phyloP scores from a whole-genome alignment of 2,797 vertebrate genomes.

The Enoplosus armatus region DNA sequence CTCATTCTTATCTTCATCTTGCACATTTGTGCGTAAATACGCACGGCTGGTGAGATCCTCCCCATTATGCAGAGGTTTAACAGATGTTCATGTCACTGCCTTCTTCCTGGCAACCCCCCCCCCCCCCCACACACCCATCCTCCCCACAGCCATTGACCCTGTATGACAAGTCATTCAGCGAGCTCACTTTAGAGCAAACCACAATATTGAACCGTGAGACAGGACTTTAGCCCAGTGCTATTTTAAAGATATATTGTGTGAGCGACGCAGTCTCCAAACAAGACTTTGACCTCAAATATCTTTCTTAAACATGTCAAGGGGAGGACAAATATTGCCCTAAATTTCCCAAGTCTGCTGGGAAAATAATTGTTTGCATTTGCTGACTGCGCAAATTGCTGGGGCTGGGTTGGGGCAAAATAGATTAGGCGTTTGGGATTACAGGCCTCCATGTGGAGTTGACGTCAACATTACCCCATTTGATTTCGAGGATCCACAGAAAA shows the following conservation, averaged over 20 bases:
- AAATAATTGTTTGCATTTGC: conserved; percentile 50
- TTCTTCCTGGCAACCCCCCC: conserved; percentile 47
- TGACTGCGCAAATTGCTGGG: conserved; percentile 13
- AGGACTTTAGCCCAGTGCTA: conserved; percentile 66
- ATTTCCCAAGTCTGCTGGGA: conserved; percentile 67
- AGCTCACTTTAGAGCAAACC: conserved; percentile 68
- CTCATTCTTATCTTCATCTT: conserved; percentile 20
- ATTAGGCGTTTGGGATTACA: conserved; percentile 8
- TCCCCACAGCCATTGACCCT: conserved; percentile 63
- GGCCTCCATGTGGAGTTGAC: neutral
- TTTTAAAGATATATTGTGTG: conserved; percentile 73
- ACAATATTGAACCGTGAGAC: conserved; percentile 76
- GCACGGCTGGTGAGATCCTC: conserved; percentile 35
- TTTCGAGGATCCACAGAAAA: neutral
- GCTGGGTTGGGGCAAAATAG: neutral
- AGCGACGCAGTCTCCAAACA: conserved; percentile 71
- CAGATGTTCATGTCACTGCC: conserved; percentile 76
- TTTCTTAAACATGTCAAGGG: conserved; percentile 67
- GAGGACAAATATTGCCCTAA: conserved; percentile 61
- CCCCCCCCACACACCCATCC: neutral
- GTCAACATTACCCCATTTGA: neutral
- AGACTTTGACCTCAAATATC: conserved; percentile 76
- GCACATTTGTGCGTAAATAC: conserved; percentile 53
- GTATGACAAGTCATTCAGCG: conserved; percentile 63
- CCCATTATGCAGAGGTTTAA: conserved; percentile 65